These are phyloP conservation scores for Gisinianus flammeolus DNA, from an alignment of 2,888 invertebrate genomes.

Conservation along the genomic window DNA sequence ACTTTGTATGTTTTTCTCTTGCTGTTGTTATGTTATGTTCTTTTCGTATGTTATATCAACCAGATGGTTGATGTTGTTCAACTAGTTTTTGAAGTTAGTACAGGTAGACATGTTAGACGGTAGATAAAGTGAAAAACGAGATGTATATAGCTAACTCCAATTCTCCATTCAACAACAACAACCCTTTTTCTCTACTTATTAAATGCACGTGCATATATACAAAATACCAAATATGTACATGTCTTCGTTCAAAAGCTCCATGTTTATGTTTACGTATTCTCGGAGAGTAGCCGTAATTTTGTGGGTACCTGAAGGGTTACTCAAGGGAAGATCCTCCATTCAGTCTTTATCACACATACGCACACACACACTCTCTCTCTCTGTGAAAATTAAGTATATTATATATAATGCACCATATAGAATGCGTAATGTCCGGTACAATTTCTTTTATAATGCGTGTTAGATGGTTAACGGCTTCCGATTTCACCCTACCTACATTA, in stretches of 20 bases:
- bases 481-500: too few relatives aligned
- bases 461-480: too few relatives aligned
- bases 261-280: background rate
- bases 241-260: background rate
- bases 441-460: too few relatives aligned
- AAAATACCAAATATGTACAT: background rate
- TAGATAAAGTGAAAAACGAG: constrained; percentile 1
- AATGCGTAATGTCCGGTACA: too few relatives aligned
- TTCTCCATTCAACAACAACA: too few relatives aligned
- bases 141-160: background rate
- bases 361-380: too few relatives aligned
- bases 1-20: background rate
- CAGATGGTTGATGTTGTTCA: constrained; percentile 9
- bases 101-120: background rate
- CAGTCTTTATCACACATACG: too few relatives aligned
- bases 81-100: constrained; percentile 10
- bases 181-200: too few relatives aligned
- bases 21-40: background rate
- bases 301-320: too few relatives aligned
- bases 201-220: background rate
- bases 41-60: background rate
- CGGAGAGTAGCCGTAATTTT: too few relatives aligned
- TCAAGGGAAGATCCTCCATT: constrained; percentile 4
- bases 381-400: background rate
- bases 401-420: too few relatives aligned